Conservation (phyloP, 2,113 vertebrate genomes). For the Rhinoptilus africanus region DNA sequence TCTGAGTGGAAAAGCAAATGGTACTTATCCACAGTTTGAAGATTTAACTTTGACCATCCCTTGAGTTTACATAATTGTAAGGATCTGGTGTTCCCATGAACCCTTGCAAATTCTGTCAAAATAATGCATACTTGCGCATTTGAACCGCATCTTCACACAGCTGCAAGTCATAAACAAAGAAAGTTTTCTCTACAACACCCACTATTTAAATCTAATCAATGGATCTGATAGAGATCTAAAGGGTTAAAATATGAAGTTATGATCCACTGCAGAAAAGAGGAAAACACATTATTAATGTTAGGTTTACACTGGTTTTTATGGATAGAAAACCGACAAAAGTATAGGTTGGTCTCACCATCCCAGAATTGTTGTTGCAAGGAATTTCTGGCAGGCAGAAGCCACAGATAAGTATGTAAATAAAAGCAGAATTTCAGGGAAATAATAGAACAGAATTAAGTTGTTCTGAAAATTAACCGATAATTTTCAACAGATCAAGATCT, state of each 20-base stretch:
- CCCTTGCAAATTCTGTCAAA: not conserved
- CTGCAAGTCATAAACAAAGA: constrained; percentile 44
- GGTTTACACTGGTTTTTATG: not conserved
- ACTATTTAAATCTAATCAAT: constrained; percentile 28
- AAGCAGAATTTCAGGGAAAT: not conserved
- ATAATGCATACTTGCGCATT: not conserved
- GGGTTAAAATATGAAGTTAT: not conserved
- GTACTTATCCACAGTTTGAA: not conserved
- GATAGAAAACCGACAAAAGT: not conserved
- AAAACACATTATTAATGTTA: not conserved
- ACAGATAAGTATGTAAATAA: not conserved
- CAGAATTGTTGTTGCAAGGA: not conserved
- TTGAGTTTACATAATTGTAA: not conserved
- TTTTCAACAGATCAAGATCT: constrained; percentile 53
- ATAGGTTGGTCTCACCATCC: not conserved
- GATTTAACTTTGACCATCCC: not conserved
- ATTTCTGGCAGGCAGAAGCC: not conserved
- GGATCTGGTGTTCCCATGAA: not conserved
- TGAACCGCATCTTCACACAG: not conserved
- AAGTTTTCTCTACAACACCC: not conserved
- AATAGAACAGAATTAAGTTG: constrained; percentile 33
- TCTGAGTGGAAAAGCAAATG: not conserved
- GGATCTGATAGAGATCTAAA: constrained; percentile 12
- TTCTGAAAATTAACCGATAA: constrained; percentile 51
- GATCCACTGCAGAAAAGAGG: not conserved